Percentiles rank a stretch among this genome's conserved stretches.
phyloP scores from a whole-genome alignment of 1,140 invertebrate species.

The Diachasmimorpha longicaudata region DNA sequence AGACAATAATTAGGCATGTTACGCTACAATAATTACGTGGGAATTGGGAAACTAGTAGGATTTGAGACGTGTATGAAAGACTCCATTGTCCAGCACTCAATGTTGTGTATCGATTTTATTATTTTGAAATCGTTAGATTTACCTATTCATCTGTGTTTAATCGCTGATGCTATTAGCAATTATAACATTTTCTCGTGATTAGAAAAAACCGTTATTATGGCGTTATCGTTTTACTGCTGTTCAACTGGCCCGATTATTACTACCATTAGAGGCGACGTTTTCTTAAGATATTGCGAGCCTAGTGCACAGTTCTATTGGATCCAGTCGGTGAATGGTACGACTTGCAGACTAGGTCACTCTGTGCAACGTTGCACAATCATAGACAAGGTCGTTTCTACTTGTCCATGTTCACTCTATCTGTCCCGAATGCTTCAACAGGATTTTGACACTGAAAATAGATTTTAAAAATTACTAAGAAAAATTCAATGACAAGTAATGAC shows the following conservation, averaged over 20 bases:
- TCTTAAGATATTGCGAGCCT: background rate
- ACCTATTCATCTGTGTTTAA: too few relatives aligned
- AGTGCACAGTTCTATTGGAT: slow-evolving; percentile 2
- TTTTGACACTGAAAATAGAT: background rate
- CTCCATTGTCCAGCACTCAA: background rate
- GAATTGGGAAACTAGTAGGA: background rate
- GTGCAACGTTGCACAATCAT: slow-evolving; percentile 39
- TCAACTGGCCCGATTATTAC: background rate
- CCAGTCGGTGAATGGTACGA: slow-evolving; percentile 44
- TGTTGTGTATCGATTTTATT: background rate
- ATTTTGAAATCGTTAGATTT: background rate
- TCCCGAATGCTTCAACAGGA: background rate
- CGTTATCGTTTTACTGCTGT: background rate
- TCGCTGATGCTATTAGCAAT: too few relatives aligned
- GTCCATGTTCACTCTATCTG: slow-evolving; percentile 15
- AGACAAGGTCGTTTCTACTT: slow-evolving; percentile 43
- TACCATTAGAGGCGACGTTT: background rate
- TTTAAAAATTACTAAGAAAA: background rate
- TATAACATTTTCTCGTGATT: background rate
- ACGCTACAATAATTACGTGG: background rate
- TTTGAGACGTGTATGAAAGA: background rate
- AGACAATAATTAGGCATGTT: background rate
- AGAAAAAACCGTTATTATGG: too few relatives aligned
- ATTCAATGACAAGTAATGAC: too few relatives aligned
- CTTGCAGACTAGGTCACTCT: slow-evolving; percentile 41